Evolutionary conservation across 2,797 vertebrate genomes (phyloP).

Genomic region (Microhierax caerulescens): DNA sequence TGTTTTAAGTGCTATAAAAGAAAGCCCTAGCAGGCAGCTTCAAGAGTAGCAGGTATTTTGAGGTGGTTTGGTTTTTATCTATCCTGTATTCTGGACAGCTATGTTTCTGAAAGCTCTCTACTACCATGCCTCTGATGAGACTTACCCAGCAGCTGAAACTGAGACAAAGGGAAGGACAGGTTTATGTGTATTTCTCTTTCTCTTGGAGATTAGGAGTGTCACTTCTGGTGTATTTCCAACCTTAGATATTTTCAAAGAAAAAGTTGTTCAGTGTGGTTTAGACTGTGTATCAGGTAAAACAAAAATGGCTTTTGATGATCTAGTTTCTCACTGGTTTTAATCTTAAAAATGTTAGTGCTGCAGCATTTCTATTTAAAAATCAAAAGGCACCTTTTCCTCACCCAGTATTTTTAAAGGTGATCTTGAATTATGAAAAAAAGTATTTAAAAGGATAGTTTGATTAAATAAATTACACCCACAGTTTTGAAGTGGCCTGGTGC

Average conservation of each 20-base stretch:
- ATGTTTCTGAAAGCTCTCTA: neutral
- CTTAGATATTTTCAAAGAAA: neutral
- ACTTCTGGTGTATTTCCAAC: neutral
- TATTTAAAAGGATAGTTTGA: neutral
- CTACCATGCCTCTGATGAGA: neutral
- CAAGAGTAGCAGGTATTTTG: neutral
- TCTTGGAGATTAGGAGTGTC: neutral
- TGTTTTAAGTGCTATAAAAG: neutral
- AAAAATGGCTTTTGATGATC: neutral
- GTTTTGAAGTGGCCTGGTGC: neutral
- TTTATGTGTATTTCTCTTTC: neutral
- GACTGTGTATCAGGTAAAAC: neutral
- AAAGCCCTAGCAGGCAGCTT: neutral
- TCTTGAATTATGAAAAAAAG: neutral
- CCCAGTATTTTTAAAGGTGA: neutral
- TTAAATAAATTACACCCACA: neutral
- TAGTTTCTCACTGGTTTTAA: neutral
- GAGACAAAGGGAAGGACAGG: neutral
- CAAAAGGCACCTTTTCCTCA: neutral
- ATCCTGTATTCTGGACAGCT: neutral
- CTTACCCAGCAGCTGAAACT: neutral
- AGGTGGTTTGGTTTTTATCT: neutral
- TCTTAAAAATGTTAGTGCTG: neutral
- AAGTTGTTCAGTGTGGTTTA: neutral
- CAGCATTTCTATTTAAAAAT: neutral